Evolutionary conservation across 2,888 invertebrate species (phyloP).

Genomic region (Bellardia pandia): DNA sequence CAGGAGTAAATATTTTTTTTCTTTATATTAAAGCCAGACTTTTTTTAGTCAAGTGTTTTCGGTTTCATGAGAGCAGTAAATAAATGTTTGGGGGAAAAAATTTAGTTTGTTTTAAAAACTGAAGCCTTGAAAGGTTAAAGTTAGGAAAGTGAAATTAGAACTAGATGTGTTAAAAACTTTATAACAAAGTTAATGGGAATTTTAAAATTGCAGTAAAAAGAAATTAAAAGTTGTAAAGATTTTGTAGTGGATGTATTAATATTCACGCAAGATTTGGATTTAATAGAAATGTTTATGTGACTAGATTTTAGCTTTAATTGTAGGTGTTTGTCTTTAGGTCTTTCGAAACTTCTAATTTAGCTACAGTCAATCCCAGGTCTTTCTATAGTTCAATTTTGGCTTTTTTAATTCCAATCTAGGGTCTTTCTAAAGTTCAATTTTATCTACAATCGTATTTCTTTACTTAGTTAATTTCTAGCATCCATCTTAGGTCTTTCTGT

Average conservation of each 20-base stretch:
- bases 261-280: no score
- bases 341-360: no score
- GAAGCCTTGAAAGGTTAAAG: constrained; percentile 71
- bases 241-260: not conserved
- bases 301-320: no score
- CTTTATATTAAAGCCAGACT: constrained; percentile 25
- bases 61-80: constrained; percentile 40
- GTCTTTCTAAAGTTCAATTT: no score
- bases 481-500: no score
- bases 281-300: no score
- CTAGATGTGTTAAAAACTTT: not conserved
- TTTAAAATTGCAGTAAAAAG: not conserved
- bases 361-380: no score
- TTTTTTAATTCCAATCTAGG: no score
- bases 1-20: constrained; percentile 29
- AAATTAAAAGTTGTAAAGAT: not conserved
- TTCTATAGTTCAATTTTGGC: no score
- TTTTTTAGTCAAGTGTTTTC: constrained; percentile 62
- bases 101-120: constrained; percentile 30
- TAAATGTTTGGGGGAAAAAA: constrained; percentile 2
- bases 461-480: no score
- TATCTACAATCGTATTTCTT: no score
- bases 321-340: no score
- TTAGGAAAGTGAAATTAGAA: constrained; percentile 60
- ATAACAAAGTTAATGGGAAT: not conserved